Conservation (phyloP, 2,113 vertebrate genomes). For the Sinocyclocheilus anophthalmus region DNA sequence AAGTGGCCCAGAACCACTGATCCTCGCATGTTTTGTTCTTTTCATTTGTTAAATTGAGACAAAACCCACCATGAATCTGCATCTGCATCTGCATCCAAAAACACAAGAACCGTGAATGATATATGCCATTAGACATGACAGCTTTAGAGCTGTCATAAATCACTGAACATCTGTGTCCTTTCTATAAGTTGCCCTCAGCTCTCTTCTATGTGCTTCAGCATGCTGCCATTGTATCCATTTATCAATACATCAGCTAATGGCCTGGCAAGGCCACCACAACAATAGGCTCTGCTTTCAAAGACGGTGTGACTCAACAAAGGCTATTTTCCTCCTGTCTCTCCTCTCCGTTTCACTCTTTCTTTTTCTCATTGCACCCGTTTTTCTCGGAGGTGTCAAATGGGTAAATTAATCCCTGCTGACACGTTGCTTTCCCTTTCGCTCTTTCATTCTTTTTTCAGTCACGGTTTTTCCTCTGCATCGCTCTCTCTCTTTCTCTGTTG, state of each 20-base stretch:
- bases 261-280: conserved; percentile 1
- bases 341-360: conserved; percentile 36
- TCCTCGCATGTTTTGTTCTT: not conserved
- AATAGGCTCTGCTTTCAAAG: conserved; percentile 43
- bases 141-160: not conserved
- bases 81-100: not conserved
- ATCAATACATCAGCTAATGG: conserved; percentile 40
- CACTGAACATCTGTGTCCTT: not conserved
- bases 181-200: not conserved
- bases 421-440: conserved; percentile 25
- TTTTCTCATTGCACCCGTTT: not conserved
- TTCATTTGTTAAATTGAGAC: not conserved
- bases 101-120: not conserved
- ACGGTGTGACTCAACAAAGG: conserved; percentile 51
- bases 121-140: not conserved
- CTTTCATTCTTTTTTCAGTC: not conserved
- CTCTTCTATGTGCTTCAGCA: not conserved
- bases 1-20: not conserved
- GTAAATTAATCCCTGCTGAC: not conserved
- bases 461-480: not conserved
- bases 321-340: conserved; percentile 6
- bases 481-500: not conserved
- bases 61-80: not conserved
- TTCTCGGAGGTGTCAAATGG: not conserved
- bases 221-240: conserved; percentile 17